Conservation (phyloP, 1,140 invertebrate species). For the Diorhabda elongata region DNA sequence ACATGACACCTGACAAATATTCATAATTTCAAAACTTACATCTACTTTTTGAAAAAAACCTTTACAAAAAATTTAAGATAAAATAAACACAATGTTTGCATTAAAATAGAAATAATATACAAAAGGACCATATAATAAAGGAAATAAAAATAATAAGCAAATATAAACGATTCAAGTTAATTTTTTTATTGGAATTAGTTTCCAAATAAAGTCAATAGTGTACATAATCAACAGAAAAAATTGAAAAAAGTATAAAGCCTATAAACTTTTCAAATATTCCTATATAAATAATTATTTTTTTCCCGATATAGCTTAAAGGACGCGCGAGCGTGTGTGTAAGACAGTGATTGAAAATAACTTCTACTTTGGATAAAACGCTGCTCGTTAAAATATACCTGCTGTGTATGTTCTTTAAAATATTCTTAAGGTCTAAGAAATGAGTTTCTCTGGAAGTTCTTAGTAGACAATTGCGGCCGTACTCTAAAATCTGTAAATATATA, state of each 20-base stretch:
- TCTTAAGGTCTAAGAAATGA: constrained; percentile 27
- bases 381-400: constrained; percentile 22
- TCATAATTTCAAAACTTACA: too few relatives aligned
- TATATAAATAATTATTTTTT: constrained; percentile 9
- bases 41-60: too few relatives aligned
- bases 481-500: constrained; percentile 37
- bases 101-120: too few relatives aligned
- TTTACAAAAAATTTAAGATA: too few relatives aligned
- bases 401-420: constrained; percentile 18
- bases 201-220: constrained; percentile 7
- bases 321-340: not conserved
- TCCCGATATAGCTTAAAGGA: not conserved
- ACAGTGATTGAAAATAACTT: not conserved
- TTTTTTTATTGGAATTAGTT: constrained; percentile 18
- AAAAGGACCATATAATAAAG: not conserved
- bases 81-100: too few relatives aligned
- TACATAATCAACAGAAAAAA: not conserved
- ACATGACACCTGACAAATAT: too few relatives aligned
- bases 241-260: constrained; percentile 3
- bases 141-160: constrained; percentile 4
- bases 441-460: constrained; percentile 25
- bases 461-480: constrained; percentile 23
- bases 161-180: constrained; percentile 4
- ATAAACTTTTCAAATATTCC: constrained; percentile 1
- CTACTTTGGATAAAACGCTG: constrained; percentile 5